Conservation (phyloP, 1,140 invertebrate genomes). For the Drosophila teissieri region DNA sequence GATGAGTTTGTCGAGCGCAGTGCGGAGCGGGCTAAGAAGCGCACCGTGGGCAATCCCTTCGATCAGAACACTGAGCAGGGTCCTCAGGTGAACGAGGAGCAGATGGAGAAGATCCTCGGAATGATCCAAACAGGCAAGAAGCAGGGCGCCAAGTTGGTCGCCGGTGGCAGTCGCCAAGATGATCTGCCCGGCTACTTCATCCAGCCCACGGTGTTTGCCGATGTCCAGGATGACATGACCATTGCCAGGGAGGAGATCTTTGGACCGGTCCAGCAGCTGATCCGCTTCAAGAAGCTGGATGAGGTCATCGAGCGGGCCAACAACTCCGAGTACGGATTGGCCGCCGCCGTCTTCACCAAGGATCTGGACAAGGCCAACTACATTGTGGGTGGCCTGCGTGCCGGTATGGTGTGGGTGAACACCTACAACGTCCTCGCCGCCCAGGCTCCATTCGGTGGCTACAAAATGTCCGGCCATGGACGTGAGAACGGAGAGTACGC, state of each 20-base stretch:
- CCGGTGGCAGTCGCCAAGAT: slow-evolving; percentile 91
- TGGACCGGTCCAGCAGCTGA: slow-evolving; percentile 97
- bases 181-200: slow-evolving; percentile 93
- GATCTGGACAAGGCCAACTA: no score
- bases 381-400: no score
- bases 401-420: no score
- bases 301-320: slow-evolving; percentile 96
- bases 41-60: no score
- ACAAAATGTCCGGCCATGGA: no score
- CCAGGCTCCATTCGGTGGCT: no score
- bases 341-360: no score
- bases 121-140: slow-evolving; percentile 94
- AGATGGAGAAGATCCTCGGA: slow-evolving; percentile 93
- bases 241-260: slow-evolving; percentile 98
- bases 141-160: slow-evolving; percentile 94
- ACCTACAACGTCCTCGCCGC: no score
- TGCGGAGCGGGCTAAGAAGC: no score
- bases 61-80: slow-evolving; percentile 93
- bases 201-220: slow-evolving; percentile 97
- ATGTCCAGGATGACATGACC: slow-evolving; percentile 96
- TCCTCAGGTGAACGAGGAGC: slow-evolving; percentile 96
- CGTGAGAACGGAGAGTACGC: no score
- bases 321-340: no score
- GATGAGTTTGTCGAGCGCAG: no score
- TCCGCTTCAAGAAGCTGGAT: slow-evolving; percentile 95